Evolutionary conservation across 2,797 vertebrate species (phyloP).

Genomic region (Fistularia tabacaria): DNA sequence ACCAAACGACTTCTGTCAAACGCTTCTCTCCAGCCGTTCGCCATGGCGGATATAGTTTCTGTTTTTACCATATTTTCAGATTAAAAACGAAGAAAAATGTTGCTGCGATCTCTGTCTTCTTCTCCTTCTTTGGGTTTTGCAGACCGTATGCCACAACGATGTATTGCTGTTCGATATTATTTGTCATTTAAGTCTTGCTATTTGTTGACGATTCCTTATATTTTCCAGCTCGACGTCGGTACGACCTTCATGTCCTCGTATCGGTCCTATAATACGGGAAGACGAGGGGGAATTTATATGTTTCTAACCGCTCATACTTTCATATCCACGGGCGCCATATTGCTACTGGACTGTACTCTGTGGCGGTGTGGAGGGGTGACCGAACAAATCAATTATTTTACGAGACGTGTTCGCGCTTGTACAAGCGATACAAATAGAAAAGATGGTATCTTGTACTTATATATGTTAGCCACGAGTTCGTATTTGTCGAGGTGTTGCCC

Average conservation of each 20-base stretch:
- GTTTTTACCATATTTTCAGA: conserved; percentile 30
- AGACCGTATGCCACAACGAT: too few relatives aligned
- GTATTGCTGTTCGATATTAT: too few relatives aligned
- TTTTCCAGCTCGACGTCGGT: too few relatives aligned
- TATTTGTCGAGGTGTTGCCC: background rate
- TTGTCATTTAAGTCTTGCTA: too few relatives aligned
- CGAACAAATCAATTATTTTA: background rate
- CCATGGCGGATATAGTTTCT: conserved; percentile 41
- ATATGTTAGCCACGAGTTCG: too few relatives aligned
- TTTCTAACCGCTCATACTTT: conserved; percentile 16
- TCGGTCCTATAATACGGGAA: too few relatives aligned
- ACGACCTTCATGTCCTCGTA: too few relatives aligned
- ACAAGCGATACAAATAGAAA: background rate
- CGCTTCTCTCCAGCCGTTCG: conserved; percentile 68
- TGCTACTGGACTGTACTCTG: conserved; percentile 24
- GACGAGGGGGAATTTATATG: background rate
- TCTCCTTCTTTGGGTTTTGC: too few relatives aligned
- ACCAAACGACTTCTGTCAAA: conserved; percentile 66
- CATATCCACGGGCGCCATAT: conserved; percentile 55
- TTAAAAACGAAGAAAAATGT: background rate
- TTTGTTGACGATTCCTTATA: too few relatives aligned
- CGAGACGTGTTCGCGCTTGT: background rate
- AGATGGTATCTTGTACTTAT: background rate
- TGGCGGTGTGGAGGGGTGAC: conserved; percentile 1
- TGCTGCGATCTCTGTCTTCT: too few relatives aligned